Conservation (phyloP, 2,113 vertebrate genomes). For the Notiomystis cincta region DNA sequence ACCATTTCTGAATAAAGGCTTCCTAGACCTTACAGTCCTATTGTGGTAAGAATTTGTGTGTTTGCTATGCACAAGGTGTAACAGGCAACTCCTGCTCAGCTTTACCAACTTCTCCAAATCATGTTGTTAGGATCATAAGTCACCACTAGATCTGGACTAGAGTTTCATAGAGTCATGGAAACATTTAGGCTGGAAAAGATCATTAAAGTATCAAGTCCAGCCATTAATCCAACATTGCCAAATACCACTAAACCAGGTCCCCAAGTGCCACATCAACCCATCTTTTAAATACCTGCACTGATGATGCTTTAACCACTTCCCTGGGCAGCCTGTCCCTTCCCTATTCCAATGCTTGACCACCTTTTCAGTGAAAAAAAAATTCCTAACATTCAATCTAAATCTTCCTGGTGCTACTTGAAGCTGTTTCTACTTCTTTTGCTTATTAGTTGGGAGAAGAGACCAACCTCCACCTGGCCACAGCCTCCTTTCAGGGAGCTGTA, state of each 20-base stretch:
- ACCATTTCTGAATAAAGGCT: not conserved
- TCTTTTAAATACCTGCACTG: not conserved
- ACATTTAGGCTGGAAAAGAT: not conserved
- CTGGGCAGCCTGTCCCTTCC: not conserved
- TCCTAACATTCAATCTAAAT: not conserved
- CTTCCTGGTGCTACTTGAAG: not conserved
- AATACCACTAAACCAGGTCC: not conserved
- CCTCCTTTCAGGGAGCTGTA: not conserved
- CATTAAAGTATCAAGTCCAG: accelerated
- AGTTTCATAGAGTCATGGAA: not conserved
- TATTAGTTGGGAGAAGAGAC: not conserved
- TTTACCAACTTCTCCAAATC: not conserved
- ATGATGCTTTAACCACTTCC: not conserved
- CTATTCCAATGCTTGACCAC: not conserved
- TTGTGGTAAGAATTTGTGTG: not conserved
- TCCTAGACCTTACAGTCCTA: not conserved
- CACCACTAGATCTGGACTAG: not conserved
- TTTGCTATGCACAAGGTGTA: not conserved
- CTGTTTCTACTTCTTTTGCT: not conserved
- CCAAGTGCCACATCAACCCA: not conserved
- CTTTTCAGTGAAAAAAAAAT: not conserved
- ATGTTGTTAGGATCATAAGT: not conserved
- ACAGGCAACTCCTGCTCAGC: not conserved
- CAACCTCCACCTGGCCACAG: too few species aligned
- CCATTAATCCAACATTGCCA: not conserved